Conservation (phyloP, 2,797 vertebrate species). For the Cyclopterus lumpus region DNA sequence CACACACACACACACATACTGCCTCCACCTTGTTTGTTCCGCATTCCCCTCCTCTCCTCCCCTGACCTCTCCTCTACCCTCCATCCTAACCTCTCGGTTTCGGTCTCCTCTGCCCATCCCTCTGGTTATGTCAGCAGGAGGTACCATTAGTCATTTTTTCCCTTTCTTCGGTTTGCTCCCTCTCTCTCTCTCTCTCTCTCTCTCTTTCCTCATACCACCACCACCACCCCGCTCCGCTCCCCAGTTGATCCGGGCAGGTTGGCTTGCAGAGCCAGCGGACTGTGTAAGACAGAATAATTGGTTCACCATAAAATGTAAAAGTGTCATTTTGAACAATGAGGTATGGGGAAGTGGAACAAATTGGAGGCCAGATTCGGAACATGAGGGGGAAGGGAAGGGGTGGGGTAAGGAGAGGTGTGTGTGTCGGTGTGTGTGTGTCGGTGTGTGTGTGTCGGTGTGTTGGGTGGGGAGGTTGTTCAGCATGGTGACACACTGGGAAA, state of each 20-base stretch:
- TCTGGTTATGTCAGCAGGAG: slow-evolving; percentile 60
- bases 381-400: slow-evolving; percentile 35
- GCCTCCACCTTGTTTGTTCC: too few relatives aligned
- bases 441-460: too few relatives aligned
- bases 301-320: slow-evolving; percentile 83
- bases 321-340: slow-evolving; percentile 85
- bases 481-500: slow-evolving; percentile 60
- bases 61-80: slow-evolving; percentile 48
- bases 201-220: slow-evolving; percentile 1
- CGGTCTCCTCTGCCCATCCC: slow-evolving; percentile 52
- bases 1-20: slow-evolving; percentile 6
- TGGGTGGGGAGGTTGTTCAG: slow-evolving; percentile 56
- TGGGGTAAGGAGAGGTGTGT: slow-evolving; percentile 22
- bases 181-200: neutral
- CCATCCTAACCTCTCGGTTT: slow-evolving; percentile 48
- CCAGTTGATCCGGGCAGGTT: slow-evolving; percentile 75
- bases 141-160: slow-evolving; percentile 51
- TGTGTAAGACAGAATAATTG: slow-evolving; percentile 85
- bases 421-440: too few relatives aligned
- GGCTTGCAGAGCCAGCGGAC: slow-evolving; percentile 76
- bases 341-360: slow-evolving; percentile 83
- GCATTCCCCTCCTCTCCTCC: neutral
- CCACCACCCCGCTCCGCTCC: slow-evolving; percentile 21
- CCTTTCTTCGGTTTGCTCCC: slow-evolving; percentile 2
- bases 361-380: slow-evolving; percentile 76